phyloP scores from a whole-genome alignment of 2,113 vertebrate species.

The Rhadina sibilatrix region DNA sequence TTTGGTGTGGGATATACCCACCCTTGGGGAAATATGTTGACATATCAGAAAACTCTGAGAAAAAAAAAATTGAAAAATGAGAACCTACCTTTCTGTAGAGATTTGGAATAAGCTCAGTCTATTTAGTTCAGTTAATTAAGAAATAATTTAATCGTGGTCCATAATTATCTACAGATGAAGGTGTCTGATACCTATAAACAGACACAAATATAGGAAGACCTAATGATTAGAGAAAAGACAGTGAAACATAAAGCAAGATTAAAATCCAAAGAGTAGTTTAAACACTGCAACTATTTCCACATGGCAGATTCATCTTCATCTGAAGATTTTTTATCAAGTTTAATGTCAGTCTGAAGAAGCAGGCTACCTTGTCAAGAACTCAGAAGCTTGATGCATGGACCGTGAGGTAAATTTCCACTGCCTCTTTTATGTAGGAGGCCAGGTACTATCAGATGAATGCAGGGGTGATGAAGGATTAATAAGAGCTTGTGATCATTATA shows the following conservation, averaged over 20 bases:
- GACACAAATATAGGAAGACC: background rate
- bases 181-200: background rate
- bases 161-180: background rate
- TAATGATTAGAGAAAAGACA: background rate
- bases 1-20: background rate
- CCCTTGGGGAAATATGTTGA: background rate
- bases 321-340: background rate
- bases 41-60: background rate
- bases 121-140: background rate
- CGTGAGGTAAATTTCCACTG: background rate
- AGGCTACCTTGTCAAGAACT: background rate
- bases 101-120: background rate
- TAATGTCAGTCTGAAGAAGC: background rate
- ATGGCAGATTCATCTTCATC: background rate
- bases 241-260: background rate
- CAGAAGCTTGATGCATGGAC: background rate
- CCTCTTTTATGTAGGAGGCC: background rate
- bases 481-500: background rate
- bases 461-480: background rate
- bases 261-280: background rate
- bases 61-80: background rate
- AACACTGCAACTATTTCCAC: background rate
- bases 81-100: background rate
- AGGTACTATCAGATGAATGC: background rate
- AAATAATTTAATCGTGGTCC: background rate